These are phyloP conservation scores for Bombus breviceps DNA, from an alignment of 1,140 invertebrate species.

Conservation along the genomic window DNA sequence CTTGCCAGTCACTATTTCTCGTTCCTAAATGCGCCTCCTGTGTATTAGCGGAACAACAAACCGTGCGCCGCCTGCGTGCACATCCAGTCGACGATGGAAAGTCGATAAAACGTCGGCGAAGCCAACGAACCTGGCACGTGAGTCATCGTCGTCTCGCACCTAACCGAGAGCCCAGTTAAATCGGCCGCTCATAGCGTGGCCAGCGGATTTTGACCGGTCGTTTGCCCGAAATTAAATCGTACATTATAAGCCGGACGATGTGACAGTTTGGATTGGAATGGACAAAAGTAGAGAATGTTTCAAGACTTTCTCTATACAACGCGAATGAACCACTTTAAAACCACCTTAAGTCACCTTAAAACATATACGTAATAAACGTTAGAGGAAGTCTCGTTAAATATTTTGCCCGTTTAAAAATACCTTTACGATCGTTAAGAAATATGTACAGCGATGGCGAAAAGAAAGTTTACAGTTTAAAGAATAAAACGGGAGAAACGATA, in stretches of 20 bases:
- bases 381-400: no score
- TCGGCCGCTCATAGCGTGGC: constrained; percentile 44
- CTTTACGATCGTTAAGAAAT: no score
- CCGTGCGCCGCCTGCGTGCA: constrained; percentile 22
- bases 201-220: neutral
- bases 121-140: constrained; percentile 68
- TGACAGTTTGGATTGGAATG: no score
- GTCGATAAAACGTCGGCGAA: constrained; percentile 67
- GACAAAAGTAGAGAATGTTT: no score
- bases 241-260: neutral
- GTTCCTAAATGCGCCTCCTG: neutral
- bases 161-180: constrained; percentile 56
- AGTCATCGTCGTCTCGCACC: constrained; percentile 63
- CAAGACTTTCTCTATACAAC: no score
- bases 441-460: no score
- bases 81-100: constrained; percentile 60
- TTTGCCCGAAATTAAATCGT: neutral
- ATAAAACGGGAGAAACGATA: no score
- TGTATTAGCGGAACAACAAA: constrained; percentile 47
- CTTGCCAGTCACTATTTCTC: neutral
- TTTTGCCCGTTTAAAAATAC: no score
- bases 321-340: no score
- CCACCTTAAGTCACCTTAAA: no score
- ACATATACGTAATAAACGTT: no score
- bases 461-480: no score